Evolutionary conservation across 2,888 invertebrate species (phyloP).

Genomic region (Mamestra brassicae): DNA sequence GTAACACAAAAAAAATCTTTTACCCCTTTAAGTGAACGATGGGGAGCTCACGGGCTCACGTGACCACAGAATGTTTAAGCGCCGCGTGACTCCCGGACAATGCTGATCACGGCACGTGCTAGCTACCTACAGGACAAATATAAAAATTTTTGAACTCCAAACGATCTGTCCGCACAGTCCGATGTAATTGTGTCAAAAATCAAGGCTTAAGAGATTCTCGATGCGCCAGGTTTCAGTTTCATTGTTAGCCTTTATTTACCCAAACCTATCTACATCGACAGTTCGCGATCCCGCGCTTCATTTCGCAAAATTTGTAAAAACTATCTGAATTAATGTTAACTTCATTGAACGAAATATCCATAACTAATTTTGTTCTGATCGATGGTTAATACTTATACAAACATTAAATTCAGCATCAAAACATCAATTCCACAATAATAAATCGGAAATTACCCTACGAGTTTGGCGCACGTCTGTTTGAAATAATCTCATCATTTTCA

Average conservation of each 20-base stretch:
- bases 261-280: background rate
- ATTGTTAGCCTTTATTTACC: background rate
- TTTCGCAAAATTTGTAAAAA: background rate
- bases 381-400: background rate
- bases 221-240: background rate
- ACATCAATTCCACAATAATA: slow-evolving; percentile 3
- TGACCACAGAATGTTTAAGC: background rate
- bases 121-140: background rate
- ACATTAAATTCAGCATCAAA: background rate
- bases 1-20: background rate
- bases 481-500: background rate
- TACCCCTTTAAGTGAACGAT: background rate
- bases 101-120: slow-evolving; percentile 12
- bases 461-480: too few species aligned
- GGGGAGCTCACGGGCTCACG: slow-evolving; percentile 17
- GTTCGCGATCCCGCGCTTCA: background rate
- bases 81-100: slow-evolving; percentile 40
- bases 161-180: too few species aligned
- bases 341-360: background rate
- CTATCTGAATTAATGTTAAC: background rate
- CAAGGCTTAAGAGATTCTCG: too few species aligned
- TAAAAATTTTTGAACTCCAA: background rate
- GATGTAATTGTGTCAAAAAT: background rate
- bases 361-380: background rate
- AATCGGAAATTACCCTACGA: slow-evolving; percentile 5